Conservation (phyloP, 2,888 invertebrate genomes). For the Heliothis peltigera region DNA sequence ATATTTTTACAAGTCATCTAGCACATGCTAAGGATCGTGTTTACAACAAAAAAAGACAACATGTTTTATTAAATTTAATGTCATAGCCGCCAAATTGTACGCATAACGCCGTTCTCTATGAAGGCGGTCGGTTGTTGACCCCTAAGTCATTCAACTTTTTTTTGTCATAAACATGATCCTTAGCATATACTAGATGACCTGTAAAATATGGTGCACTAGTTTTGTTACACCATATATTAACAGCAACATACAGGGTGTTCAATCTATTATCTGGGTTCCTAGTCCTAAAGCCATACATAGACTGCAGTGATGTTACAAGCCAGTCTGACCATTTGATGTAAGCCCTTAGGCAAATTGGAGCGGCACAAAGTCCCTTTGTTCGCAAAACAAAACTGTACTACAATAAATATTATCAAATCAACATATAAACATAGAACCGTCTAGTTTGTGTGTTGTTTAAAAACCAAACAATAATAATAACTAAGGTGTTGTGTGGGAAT, state of each 20-base stretch:
- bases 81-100: too few relatives aligned
- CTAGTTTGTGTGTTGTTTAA: not conserved
- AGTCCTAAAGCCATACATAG: conserved; percentile 21
- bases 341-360: conserved; percentile 18
- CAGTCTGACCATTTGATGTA: conserved; percentile 17
- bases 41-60: too few relatives aligned
- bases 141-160: too few relatives aligned
- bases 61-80: too few relatives aligned
- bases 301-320: conserved; percentile 2
- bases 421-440: not conserved
- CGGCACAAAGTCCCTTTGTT: not conserved
- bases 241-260: not conserved
- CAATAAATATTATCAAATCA: conserved; percentile 15
- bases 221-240: too few relatives aligned
- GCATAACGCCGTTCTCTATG: too few relatives aligned
- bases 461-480: conserved; percentile 1
- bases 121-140: too few relatives aligned
- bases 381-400: not conserved
- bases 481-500: not conserved
- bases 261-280: not conserved
- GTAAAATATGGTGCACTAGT: too few relatives aligned
- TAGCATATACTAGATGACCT: too few relatives aligned
- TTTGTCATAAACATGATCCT: too few relatives aligned
- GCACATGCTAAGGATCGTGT: too few relatives aligned
- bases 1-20: too few relatives aligned